Percentiles rank a stretch among this genome's conserved stretches.
Evolutionary conservation across 2,888 invertebrate genomes (phyloP).

Genomic region (Drosophila meridionalis): DNA sequence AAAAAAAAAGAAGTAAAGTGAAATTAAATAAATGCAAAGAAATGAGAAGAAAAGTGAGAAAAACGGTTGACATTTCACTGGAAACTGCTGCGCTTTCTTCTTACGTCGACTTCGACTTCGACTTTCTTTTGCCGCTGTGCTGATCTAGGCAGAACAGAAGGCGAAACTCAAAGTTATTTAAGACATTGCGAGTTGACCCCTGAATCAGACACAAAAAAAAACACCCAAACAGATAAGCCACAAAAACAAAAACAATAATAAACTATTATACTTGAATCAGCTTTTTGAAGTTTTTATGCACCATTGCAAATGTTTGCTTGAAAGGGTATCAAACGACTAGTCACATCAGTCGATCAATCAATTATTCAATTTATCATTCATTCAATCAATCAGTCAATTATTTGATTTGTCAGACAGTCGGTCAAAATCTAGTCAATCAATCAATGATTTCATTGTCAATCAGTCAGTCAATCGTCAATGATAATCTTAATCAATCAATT

Average conservation of each 20-base stretch:
- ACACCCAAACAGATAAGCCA: background rate
- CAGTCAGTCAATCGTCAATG: background rate
- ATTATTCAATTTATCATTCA: background rate
- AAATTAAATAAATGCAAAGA: constrained; percentile 1
- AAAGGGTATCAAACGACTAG: background rate
- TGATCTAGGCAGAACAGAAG: constrained; percentile 71
- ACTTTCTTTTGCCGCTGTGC: constrained; percentile 71
- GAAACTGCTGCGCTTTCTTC: constrained; percentile 71
- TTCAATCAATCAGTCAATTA: background rate
- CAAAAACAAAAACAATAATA: constrained; percentile 9
- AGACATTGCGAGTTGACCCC: constrained; percentile 66
- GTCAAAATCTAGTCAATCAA: no score
- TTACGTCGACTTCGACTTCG: constrained; percentile 12
- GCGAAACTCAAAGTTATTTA: constrained; percentile 69
- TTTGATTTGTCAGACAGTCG: no score
- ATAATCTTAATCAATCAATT: no score
- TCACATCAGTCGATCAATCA: background rate
- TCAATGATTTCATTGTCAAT: background rate
- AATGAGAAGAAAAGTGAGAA: constrained; percentile 10
- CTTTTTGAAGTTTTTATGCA: constrained; percentile 25
- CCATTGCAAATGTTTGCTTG: background rate
- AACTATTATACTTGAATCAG: constrained; percentile 29
- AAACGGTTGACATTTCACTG: constrained; percentile 63
- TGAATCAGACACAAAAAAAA: constrained; percentile 37
- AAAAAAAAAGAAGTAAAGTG: constrained; percentile 40